Conservation (phyloP, 2,888 invertebrate genomes). For the Pyrgus malvae region DNA sequence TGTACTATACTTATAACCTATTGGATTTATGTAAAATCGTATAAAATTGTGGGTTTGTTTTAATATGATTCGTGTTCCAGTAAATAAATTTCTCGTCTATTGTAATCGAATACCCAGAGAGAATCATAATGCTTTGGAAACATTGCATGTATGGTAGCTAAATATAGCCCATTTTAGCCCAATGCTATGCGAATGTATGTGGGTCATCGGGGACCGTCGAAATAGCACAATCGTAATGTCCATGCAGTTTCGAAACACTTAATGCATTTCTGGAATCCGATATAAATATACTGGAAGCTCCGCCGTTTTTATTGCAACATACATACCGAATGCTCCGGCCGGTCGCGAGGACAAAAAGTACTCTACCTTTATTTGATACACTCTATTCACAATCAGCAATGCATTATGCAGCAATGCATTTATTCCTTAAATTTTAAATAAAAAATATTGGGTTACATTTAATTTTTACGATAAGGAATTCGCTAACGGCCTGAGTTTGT, state of each 20-base stretch:
- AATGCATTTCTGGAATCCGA: constrained; percentile 42
- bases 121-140: constrained; percentile 51
- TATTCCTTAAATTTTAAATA: no score
- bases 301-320: constrained; percentile 38
- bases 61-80: background rate
- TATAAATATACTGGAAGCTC: constrained; percentile 41
- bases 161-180: constrained; percentile 66
- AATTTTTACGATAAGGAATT: no score
- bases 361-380: no score
- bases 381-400: no score
- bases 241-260: constrained; percentile 51
- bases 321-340: background rate
- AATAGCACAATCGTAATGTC: constrained; percentile 63
- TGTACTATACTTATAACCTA: no score
- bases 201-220: constrained; percentile 59
- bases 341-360: background rate
- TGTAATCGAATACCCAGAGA: background rate
- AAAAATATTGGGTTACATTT: no score
- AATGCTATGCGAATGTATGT: constrained; percentile 65
- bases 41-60: no score
- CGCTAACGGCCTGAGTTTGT: no score
- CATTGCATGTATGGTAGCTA: constrained; percentile 54
- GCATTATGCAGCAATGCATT: no score
- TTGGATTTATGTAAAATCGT: no score
- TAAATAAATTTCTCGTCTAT: background rate